A percentile compares a stretch with the other conserved stretches of the same genome.
phyloP scores from a whole-genome alignment of 2,888 invertebrate species.

The Hypomecis punctinalis region DNA sequence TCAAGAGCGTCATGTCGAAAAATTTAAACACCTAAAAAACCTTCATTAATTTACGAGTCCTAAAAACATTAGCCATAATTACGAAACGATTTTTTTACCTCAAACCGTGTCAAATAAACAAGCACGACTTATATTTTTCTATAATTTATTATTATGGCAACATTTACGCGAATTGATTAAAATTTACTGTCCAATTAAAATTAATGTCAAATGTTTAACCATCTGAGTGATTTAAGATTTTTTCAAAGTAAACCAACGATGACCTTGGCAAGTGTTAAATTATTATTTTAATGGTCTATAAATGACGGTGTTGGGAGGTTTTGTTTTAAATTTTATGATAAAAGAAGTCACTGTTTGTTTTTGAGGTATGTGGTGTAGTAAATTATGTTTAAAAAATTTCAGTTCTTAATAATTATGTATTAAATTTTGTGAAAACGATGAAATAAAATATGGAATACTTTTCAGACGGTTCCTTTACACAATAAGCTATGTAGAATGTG shows the following conservation, averaged over 20 bases:
- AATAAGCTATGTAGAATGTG: too few relatives aligned
- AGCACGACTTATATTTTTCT: conserved; percentile 4
- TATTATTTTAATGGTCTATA: conserved; percentile 37
- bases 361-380: conserved; percentile 5
- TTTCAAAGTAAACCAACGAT: conserved; percentile 36
- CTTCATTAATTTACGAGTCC: neutral
- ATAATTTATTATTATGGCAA: conserved; percentile 37
- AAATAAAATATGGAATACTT: too few relatives aligned
- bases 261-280: conserved; percentile 39
- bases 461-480: too few relatives aligned
- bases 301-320: conserved; percentile 25
- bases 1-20: too few relatives aligned
- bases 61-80: neutral
- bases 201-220: conserved; percentile 44
- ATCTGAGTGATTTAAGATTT: conserved; percentile 33
- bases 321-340: conserved; percentile 28
- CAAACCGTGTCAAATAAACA: neutral
- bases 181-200: conserved; percentile 48
- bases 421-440: too few relatives aligned
- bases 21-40: too few relatives aligned
- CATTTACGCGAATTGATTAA: conserved; percentile 44
- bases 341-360: conserved; percentile 33
- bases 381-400: neutral
- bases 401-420: neutral
- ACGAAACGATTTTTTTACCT: neutral